phyloP scores from a whole-genome alignment of 2,888 invertebrate species.

The Mamestra brassicae region DNA sequence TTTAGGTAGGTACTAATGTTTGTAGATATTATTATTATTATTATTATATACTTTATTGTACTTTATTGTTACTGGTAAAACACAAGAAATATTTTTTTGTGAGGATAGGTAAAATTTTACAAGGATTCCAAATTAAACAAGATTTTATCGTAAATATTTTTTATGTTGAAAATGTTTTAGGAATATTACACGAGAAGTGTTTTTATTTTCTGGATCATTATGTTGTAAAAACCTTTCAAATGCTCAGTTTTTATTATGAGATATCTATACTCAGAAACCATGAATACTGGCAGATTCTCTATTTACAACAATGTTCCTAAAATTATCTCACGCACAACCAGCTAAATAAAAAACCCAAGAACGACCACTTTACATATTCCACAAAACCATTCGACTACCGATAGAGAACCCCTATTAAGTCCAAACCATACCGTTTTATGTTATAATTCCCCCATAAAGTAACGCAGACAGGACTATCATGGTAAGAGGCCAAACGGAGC shows the following conservation, averaged over 20 bases:
- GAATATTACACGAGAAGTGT: not conserved
- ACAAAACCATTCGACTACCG: slow-evolving; percentile 31
- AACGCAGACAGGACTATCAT: slow-evolving; percentile 74
- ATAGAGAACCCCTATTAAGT: slow-evolving; percentile 45
- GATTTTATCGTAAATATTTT: no score
- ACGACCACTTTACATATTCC: slow-evolving; percentile 21
- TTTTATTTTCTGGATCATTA: not conserved
- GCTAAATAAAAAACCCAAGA: not conserved
- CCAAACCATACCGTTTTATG: slow-evolving; percentile 70
- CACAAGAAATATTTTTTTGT: no score
- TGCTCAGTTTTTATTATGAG: not conserved
- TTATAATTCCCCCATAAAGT: slow-evolving; percentile 79
- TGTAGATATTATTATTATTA: no score
- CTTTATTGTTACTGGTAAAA: no score
- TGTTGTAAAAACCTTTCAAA: not conserved
- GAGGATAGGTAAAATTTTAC: no score
- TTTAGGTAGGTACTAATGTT: no score
- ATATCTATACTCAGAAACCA: no score
- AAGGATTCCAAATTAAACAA: no score
- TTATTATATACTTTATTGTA: no score
- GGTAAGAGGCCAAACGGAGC: slow-evolving; percentile 53
- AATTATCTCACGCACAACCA: not conserved
- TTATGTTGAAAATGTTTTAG: no score
- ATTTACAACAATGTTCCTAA: not conserved
- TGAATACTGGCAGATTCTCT: no score